Conservation (phyloP, 2,113 vertebrate genomes). For the Engystomops pustulosus region DNA sequence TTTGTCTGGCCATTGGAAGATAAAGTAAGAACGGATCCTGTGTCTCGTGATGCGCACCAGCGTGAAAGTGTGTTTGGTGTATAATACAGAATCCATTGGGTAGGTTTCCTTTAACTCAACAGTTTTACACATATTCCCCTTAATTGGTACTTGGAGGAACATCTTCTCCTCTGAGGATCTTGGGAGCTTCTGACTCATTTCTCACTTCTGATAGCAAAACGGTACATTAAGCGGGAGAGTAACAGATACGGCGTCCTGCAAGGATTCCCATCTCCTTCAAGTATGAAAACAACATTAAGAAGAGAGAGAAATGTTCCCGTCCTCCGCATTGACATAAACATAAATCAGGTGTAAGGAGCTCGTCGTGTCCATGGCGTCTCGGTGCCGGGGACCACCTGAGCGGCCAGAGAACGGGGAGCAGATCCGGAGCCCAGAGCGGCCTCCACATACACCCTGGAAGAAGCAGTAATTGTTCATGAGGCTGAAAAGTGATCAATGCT, state of each 20-base stretch:
- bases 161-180: background rate
- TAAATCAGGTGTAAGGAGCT: slow-evolving; percentile 27
- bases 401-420: background rate
- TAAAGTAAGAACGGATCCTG: too few species aligned
- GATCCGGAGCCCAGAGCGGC: background rate
- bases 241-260: slow-evolving; percentile 1
- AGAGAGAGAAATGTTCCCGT: slow-evolving; percentile 43
- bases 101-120: background rate
- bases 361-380: background rate
- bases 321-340: slow-evolving; percentile 24
- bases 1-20: too few species aligned
- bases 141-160: background rate
- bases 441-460: background rate
- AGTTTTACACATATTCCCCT: background rate
- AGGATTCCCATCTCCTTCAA: slow-evolving; percentile 16
- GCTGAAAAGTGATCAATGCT: background rate
- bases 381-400: background rate
- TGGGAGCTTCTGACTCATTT: background rate
- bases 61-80: too few species aligned
- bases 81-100: background rate
- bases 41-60: too few species aligned
- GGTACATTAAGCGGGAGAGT: slow-evolving; percentile 7
- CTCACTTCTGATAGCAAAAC: slow-evolving; percentile 6
- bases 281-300: slow-evolving; percentile 38
- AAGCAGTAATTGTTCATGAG: background rate